phyloP scores from a whole-genome alignment of 2,888 invertebrate species.

The Leptarthrus brevirostris region DNA sequence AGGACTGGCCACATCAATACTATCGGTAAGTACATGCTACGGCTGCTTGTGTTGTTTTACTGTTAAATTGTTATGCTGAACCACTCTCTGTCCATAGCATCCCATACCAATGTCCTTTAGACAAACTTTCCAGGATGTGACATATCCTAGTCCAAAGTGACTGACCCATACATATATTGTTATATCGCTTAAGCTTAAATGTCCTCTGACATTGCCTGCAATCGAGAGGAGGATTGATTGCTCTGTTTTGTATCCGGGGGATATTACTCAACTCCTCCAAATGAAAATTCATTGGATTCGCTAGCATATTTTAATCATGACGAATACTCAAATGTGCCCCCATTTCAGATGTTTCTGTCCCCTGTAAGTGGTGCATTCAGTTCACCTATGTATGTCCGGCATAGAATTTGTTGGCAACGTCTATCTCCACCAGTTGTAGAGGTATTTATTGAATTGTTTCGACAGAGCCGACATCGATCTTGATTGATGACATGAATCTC shows the following conservation, averaged over 20 bases:
- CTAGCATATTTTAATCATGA: conserved; percentile 44
- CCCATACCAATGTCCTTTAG: too few relatives aligned
- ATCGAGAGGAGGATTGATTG: conserved; percentile 31
- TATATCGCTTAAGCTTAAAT: background rate
- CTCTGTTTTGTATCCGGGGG: background rate
- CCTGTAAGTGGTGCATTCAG: too few relatives aligned
- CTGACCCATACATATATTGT: conserved; percentile 24
- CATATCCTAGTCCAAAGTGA: background rate
- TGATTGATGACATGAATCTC: conserved; percentile 38
- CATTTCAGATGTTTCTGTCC: background rate
- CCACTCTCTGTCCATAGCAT: too few relatives aligned
- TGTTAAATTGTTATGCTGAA: background rate
- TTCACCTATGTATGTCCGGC: background rate
- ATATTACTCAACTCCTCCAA: conserved; percentile 27
- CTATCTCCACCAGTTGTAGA: background rate
- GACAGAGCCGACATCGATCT: conserved; percentile 39
- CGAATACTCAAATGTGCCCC: conserved; percentile 28
- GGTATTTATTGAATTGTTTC: conserved; percentile 38
- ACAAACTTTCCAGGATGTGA: background rate
- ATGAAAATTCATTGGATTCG: conserved; percentile 35
- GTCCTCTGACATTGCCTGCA: background rate
- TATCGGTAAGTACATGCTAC: conserved; percentile 29
- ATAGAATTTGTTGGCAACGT: background rate
- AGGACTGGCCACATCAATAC: conserved; percentile 39
- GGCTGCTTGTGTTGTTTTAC: background rate